A percentile compares a stretch with the other conserved stretches of the same genome.
These are phyloP conservation scores for Crossocerus cetratus DNA, from an alignment of 2,888 invertebrate species.

Conservation along the genomic window DNA sequence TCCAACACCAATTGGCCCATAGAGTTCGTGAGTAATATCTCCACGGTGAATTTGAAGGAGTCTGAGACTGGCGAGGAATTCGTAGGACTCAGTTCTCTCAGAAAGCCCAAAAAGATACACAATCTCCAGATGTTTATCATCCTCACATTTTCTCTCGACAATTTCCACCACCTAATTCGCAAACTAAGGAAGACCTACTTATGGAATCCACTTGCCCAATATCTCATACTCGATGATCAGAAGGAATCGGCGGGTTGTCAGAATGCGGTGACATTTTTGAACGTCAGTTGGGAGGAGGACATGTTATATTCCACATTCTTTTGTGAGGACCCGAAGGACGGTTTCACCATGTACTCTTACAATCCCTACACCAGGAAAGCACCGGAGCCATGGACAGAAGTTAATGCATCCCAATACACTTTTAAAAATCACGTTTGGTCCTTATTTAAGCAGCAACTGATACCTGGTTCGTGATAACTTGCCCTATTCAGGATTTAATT, in stretches of 20 bases:
- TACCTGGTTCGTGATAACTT: too few relatives aligned
- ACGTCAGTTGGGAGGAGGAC: constrained; percentile 41
- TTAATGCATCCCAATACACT: too few relatives aligned
- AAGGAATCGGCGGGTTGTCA: constrained; percentile 23
- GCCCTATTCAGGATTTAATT: too few relatives aligned
- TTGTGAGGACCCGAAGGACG: constrained; percentile 30
- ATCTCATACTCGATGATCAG: constrained; percentile 28
- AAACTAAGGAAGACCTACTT: constrained; percentile 33
- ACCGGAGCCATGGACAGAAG: too few relatives aligned
- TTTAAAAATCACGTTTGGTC: constrained; percentile 8
- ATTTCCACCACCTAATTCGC: constrained; percentile 13
- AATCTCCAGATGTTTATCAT: constrained; percentile 4
- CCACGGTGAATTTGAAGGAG: not conserved
- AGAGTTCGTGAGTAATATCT: not conserved
- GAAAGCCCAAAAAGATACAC: too few relatives aligned
- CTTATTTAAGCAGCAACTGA: constrained; percentile 16
- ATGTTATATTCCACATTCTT: constrained; percentile 38
- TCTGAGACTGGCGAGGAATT: not conserved
- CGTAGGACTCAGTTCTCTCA: too few relatives aligned
- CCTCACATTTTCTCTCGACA: not conserved
- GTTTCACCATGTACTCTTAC: constrained; percentile 40
- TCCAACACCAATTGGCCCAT: not conserved
- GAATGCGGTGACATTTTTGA: constrained; percentile 29
- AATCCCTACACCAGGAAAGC: constrained; percentile 47
- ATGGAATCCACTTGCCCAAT: constrained; percentile 50